Percentiles rank a stretch among this genome's conserved stretches.
Conservation (phyloP, 2,888 invertebrate genomes). For the Lithophane ornitopus region DNA sequence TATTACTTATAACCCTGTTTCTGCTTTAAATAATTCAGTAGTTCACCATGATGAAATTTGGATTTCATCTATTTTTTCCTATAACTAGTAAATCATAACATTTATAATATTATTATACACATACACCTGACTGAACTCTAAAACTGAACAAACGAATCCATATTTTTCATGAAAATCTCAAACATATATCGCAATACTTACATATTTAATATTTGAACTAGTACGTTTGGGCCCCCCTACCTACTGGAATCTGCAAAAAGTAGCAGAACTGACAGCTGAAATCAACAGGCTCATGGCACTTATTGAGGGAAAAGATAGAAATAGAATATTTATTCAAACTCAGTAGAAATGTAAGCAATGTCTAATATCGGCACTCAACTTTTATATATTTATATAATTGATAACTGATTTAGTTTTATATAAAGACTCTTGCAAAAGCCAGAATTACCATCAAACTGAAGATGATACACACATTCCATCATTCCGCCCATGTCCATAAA, state of each 20-base stretch:
- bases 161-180: too few species aligned
- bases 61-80: background rate
- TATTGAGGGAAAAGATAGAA: background rate
- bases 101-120: too few species aligned
- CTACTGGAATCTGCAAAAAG: background rate
- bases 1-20: background rate
- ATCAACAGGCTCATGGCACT: background rate
- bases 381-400: too few species aligned
- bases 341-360: too few species aligned
- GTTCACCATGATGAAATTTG: background rate
- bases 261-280: background rate
- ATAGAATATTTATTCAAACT: background rate
- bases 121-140: background rate
- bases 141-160: background rate
- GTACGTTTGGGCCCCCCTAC: too few species aligned
- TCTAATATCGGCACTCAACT: too few species aligned
- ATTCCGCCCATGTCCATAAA: background rate
- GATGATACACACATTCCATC: background rate
- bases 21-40: background rate
- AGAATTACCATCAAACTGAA: background rate
- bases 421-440: background rate
- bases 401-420: too few species aligned
- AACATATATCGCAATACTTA: background rate
- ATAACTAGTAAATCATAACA: background rate
- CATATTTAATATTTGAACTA: too few species aligned